A percentile compares a stretch with the other conserved stretches of the same genome.
Conservation (phyloP, 2,797 vertebrate species). For the Thunnus albacares region DNA sequence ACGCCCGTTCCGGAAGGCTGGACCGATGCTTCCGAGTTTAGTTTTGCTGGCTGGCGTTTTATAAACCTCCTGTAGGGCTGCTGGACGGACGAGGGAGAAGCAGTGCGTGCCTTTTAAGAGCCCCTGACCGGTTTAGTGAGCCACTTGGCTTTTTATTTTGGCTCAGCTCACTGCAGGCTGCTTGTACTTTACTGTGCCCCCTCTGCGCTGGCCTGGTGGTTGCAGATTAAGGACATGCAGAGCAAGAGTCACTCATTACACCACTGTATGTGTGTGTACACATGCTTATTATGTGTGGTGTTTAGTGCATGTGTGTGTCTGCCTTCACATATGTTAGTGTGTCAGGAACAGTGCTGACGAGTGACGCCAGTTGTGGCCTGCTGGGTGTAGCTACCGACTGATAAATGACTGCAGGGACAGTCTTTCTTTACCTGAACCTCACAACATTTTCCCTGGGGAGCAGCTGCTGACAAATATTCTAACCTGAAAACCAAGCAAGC, state of each 20-base stretch:
- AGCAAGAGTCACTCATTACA: constrained; percentile 70
- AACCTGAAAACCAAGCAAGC: constrained; percentile 61
- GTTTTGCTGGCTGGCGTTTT: constrained; percentile 63
- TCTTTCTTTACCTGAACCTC: constrained; percentile 62
- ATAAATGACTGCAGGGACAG: constrained; percentile 74
- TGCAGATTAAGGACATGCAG: constrained; percentile 76
- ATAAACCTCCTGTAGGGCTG: constrained; percentile 66
- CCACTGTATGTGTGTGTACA: constrained; percentile 36
- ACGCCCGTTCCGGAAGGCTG: constrained; percentile 71
- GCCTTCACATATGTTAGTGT: constrained; percentile 59
- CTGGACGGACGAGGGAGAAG: constrained; percentile 66
- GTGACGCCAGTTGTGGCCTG: constrained; percentile 70
- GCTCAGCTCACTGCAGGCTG: constrained; percentile 77
- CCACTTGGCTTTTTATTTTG: constrained; percentile 82
- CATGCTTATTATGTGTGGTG: constrained; percentile 51
- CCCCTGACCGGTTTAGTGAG: constrained; percentile 74
- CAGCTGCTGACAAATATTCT: constrained; percentile 70
- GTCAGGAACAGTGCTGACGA: constrained; percentile 63
- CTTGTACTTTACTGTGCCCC: constrained; percentile 82
- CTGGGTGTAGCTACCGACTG: constrained; percentile 68
- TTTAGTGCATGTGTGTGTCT: constrained; percentile 25
- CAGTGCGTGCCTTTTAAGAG: constrained; percentile 73
- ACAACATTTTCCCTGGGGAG: constrained; percentile 63
- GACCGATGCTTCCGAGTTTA: constrained; percentile 59
- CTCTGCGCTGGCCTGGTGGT: constrained; percentile 73